These are phyloP conservation scores for Hermodice carunculata DNA, from an alignment of 2,888 invertebrate genomes.

Conservation along the genomic window DNA sequence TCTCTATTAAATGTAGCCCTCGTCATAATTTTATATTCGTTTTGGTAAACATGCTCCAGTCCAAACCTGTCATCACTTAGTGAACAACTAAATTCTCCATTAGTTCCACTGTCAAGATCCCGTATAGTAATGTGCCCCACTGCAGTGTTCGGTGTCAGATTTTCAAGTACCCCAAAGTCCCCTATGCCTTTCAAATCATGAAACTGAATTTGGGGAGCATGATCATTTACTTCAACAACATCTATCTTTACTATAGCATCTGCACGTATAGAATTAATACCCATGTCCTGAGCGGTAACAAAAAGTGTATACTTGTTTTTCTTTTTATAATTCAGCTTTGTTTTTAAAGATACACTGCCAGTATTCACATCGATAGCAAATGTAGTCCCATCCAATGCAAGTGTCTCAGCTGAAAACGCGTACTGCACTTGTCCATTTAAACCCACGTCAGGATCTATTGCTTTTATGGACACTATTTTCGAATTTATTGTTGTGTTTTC, in stretches of 20 bases:
- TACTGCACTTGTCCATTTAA: constrained; percentile 17
- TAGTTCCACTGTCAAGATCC: constrained; percentile 41
- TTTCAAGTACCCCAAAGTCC: constrained; percentile 13
- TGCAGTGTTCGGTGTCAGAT: constrained; percentile 4
- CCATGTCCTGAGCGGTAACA: constrained; percentile 15
- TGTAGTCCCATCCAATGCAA: not conserved
- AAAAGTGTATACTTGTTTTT: constrained; percentile 6
- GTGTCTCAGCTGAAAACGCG: constrained; percentile 1
- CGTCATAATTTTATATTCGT: constrained; percentile 37
- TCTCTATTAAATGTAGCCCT: constrained; percentile 40
- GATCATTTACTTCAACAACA: constrained; percentile 22
- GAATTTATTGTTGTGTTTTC: constrained; percentile 10
- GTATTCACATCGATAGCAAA: constrained; percentile 4
- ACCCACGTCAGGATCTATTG: constrained; percentile 22
- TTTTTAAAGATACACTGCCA: constrained; percentile 9
- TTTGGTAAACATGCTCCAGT: constrained; percentile 43
- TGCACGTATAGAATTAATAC: constrained; percentile 7
- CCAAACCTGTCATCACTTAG: constrained; percentile 47
- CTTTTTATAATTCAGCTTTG: constrained; percentile 15
- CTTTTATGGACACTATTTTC: constrained; percentile 10
- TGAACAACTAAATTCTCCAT: constrained; percentile 50
- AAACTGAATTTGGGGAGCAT: constrained; percentile 14
- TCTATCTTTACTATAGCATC: constrained; percentile 9
- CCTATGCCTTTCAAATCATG: constrained; percentile 2
- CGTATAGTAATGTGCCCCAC: constrained; percentile 12